Evolutionary conservation across 2,888 invertebrate genomes (phyloP).

Genomic region (Rhagium mordax): DNA sequence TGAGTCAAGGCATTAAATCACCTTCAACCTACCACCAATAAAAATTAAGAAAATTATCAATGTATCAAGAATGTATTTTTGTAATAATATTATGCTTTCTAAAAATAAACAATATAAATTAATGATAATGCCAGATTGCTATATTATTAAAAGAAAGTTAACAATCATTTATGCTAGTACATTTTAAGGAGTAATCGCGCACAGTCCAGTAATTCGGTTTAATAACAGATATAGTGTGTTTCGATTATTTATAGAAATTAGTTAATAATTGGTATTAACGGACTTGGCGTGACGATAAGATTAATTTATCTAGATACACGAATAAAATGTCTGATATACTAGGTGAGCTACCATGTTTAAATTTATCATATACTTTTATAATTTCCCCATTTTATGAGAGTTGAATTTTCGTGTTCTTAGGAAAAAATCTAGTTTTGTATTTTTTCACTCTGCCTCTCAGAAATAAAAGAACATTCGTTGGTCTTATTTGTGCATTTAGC

Average conservation of each 20-base stretch:
- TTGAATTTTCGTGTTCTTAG: too few species aligned
- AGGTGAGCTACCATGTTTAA: too few species aligned
- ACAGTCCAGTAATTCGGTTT: neutral
- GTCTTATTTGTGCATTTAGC: too few species aligned
- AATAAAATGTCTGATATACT: neutral
- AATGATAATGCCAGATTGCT: neutral
- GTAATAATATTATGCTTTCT: slow-evolving; percentile 20
- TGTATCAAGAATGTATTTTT: neutral
- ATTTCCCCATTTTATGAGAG: too few species aligned
- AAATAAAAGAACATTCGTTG: too few species aligned
- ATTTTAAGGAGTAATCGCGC: neutral
- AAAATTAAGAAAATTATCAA: slow-evolving; percentile 9
- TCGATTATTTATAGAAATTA: neutral
- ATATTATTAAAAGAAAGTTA: slow-evolving; percentile 28
- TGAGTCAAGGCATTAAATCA: too few species aligned
- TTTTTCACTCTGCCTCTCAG: too few species aligned
- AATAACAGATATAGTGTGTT: neutral
- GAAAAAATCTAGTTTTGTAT: too few species aligned
- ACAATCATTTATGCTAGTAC: slow-evolving; percentile 2
- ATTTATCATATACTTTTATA: too few species aligned
- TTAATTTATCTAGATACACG: neutral
- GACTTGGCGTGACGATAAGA: neutral
- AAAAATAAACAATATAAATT: slow-evolving; percentile 19
- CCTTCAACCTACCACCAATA: too few species aligned
- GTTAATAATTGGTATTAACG: neutral